Conservation (phyloP, 2,797 vertebrate genomes). For the Poeciliopsis gracilis region DNA sequence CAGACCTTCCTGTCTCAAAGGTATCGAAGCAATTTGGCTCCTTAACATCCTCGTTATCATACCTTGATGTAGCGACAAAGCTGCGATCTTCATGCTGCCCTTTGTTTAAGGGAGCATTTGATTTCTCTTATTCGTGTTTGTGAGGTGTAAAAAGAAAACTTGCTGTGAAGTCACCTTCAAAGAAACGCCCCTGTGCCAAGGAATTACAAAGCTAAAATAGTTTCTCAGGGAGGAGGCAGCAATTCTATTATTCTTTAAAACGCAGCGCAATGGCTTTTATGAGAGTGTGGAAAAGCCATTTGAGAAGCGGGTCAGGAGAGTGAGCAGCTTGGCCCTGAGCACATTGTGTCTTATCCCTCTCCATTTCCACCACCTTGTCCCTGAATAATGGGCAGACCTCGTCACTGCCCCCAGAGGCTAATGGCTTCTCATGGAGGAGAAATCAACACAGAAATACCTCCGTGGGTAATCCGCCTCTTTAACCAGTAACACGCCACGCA, state of each 20-base stretch:
- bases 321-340: constrained; percentile 78
- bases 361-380: constrained; percentile 82
- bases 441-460: constrained; percentile 83
- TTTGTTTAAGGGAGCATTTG: constrained; percentile 70
- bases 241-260: constrained; percentile 87
- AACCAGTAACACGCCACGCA: constrained; percentile 64
- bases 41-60: constrained; percentile 34
- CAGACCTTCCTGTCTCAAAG: constrained; percentile 50
- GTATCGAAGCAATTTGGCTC: constrained; percentile 35
- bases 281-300: constrained; percentile 84
- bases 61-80: constrained; percentile 56
- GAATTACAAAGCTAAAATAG: constrained; percentile 84
- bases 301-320: constrained; percentile 80
- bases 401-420: constrained; percentile 85
- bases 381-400: constrained; percentile 83
- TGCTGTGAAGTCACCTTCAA: constrained; percentile 84
- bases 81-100: constrained; percentile 43
- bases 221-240: constrained; percentile 78
- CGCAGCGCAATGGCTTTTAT: constrained; percentile 82
- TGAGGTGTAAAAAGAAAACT: constrained; percentile 71
- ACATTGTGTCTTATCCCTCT: constrained; percentile 82
- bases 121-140: constrained; percentile 72
- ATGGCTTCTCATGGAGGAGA: constrained; percentile 84
- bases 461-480: constrained; percentile 76
- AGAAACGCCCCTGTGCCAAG: constrained; percentile 75